A percentile compares a stretch with the other conserved stretches of the same genome.
These are phyloP conservation scores for Gortyna flavago DNA, from an alignment of 2,888 invertebrate genomes.

Conservation along the genomic window DNA sequence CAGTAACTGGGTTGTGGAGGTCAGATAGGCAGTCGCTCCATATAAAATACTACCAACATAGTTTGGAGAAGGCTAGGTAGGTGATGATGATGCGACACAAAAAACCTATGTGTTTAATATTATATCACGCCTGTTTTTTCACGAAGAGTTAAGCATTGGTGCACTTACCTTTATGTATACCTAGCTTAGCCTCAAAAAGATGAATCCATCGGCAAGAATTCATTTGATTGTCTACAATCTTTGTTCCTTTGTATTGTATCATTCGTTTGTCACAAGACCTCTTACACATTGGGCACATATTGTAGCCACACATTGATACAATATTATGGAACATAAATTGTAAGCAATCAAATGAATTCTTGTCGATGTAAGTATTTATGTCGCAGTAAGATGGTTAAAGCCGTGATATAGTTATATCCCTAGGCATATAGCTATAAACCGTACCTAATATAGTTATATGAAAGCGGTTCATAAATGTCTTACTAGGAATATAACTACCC, in stretches of 20 bases:
- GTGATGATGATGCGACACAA: no score
- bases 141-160: not conserved
- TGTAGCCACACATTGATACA: not conserved
- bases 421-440: no score
- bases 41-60: no score
- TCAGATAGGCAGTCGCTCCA: no score
- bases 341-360: not conserved
- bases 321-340: not conserved
- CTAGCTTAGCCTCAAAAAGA: not conserved
- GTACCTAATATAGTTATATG: not conserved
- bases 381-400: not conserved
- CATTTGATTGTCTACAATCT: not conserved
- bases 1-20: no score
- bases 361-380: not conserved
- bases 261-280: not conserved
- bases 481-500: not conserved
- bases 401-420: not conserved
- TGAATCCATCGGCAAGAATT: not conserved
- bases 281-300: not conserved
- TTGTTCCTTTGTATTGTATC: not conserved
- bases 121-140: not conserved
- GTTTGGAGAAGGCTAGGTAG: no score
- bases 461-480: not conserved
- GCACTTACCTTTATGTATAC: not conserved
- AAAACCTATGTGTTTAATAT: no score